phyloP scores from a whole-genome alignment of 30 jellyfish, hydroid and myxozoan species.

The Pelagia noctiluca region DNA sequence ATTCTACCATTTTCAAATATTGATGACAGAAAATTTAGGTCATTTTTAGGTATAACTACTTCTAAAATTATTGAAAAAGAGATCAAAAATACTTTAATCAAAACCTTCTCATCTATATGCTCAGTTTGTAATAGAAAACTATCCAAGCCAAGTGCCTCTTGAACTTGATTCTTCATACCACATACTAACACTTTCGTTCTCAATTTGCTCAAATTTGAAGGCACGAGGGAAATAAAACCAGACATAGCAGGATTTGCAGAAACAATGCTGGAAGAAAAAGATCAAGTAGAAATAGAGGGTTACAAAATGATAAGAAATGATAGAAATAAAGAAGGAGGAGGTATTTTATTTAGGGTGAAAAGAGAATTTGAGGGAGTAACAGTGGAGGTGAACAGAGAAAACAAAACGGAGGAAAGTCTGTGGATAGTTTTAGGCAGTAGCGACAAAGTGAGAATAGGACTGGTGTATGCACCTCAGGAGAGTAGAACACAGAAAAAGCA shows the following conservation, averaged over 20 bases:
- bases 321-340: conserved; percentile 48
- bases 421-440: conserved; percentile 42
- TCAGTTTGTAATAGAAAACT: too few relatives aligned
- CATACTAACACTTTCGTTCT: too few relatives aligned
- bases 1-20: too few relatives aligned
- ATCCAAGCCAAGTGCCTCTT: too few relatives aligned
- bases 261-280: conserved; percentile 29
- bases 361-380: neutral
- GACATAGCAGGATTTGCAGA: conserved; percentile 12
- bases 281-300: conserved; percentile 5
- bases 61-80: too few relatives aligned
- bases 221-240: conserved; percentile 46
- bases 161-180: too few relatives aligned
- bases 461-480: conserved; percentile 49
- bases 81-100: too few relatives aligned
- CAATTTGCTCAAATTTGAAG: too few relatives aligned
- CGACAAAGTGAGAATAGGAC: conserved; percentile 27
- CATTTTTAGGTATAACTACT: too few relatives aligned
- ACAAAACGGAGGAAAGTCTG: conserved; percentile 9
- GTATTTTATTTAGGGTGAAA: conserved; percentile 27
- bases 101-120: too few relatives aligned
- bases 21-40: too few relatives aligned
- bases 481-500: conserved; percentile 7
- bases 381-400: conserved; percentile 19
- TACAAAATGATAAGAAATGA: conserved; percentile 30